Conservation (phyloP, 2,113 vertebrate species). For the Catharus fuscescens region DNA sequence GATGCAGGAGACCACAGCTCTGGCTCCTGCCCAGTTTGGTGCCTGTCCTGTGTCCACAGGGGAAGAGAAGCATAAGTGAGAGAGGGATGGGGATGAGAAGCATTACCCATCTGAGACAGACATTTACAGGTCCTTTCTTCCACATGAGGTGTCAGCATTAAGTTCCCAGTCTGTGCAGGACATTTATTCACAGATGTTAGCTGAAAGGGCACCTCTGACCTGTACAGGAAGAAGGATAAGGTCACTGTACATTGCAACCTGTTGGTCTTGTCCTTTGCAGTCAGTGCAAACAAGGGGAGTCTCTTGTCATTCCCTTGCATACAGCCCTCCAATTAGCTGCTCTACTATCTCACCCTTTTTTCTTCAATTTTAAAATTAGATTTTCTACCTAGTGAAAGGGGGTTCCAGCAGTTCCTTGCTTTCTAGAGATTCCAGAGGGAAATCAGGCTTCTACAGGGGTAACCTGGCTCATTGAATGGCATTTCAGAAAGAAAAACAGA, state of each 20-base stretch:
- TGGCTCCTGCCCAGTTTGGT: not conserved
- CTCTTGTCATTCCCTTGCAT: not conserved
- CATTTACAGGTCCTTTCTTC: not conserved
- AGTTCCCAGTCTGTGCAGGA: not conserved
- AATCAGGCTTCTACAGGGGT: constrained; percentile 72
- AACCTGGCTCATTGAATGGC: constrained; percentile 17
- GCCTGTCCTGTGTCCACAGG: not conserved
- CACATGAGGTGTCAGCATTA: not conserved
- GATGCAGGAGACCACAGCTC: constrained; percentile 75
- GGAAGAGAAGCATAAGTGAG: not conserved
- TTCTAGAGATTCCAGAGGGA: constrained; percentile 63
- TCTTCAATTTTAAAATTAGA: not conserved
- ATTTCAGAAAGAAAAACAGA: constrained; percentile 47
- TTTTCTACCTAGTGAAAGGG: constrained; percentile 2
- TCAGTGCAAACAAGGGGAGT: not conserved
- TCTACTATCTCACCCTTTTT: not conserved
- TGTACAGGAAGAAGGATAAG: not conserved
- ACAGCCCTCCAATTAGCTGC: not conserved
- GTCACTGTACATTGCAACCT: not conserved
- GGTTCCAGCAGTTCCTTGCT: not conserved
- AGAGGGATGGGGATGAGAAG: not conserved
- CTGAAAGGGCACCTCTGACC: not conserved
- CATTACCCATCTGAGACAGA: not conserved
- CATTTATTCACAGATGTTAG: not conserved
- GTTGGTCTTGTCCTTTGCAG: not conserved